Evolutionary conservation across 2,113 vertebrate species (phyloP).

Genomic region (Engraulis encrasicolus): DNA sequence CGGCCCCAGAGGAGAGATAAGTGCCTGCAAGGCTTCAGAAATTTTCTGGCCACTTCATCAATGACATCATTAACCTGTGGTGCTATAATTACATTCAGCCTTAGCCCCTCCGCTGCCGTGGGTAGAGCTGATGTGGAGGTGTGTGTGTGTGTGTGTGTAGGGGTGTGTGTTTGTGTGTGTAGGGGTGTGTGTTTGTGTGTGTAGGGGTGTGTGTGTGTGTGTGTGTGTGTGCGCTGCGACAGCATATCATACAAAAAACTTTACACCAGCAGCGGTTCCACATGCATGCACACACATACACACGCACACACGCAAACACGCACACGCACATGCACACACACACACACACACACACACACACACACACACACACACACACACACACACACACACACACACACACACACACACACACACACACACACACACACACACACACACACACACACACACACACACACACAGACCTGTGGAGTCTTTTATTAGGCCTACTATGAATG

Average conservation of each 20-base stretch:
- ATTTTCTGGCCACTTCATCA: constrained; percentile 13
- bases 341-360: not conserved
- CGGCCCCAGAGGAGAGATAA: not conserved
- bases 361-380: not conserved
- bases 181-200: no score
- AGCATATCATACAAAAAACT: not conserved
- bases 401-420: not conserved
- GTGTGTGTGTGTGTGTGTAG: no score
- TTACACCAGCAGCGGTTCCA: not conserved
- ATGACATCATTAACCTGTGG: constrained; percentile 18
- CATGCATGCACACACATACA: not conserved
- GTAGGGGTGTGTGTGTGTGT: no score
- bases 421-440: not conserved
- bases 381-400: not conserved
- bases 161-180: no score
- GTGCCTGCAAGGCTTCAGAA: not conserved
- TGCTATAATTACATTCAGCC: constrained; percentile 1
- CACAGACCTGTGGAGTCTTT: not conserved
- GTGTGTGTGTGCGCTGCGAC: no score
- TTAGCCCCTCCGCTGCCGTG: not conserved
- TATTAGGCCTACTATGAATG: no score
- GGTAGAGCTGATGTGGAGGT: not conserved
- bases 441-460: not conserved
- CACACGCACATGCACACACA: not conserved
- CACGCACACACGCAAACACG: not conserved